Evolutionary conservation across 2,888 invertebrate species (phyloP), one percentile per base, ranked within the genome.

Genomic region (Heteromurus nitidus): DNA sequence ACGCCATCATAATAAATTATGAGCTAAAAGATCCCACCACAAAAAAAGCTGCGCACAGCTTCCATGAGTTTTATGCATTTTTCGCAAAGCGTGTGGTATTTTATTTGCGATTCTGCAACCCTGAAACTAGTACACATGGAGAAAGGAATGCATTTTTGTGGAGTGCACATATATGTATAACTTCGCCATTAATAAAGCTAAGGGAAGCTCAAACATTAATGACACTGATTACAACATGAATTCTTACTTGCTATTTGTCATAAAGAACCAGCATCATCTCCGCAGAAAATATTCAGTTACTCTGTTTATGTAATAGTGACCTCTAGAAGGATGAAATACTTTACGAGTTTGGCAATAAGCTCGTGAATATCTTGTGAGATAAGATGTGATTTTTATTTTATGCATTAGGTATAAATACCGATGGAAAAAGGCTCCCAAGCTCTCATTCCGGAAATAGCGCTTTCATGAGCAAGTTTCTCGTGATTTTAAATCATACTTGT

Each of bases 211-310:
- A n/a, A n/a, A n/a, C n/a, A n/a, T n/a, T n/a, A n/a, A n/a, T n/a
- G n/a, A n/a, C n/a, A n/a, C n/a, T n/a, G n/a, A n/a, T n/a, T n/a
- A n/a, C n/a, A n/a, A n/a, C n/a, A n/a, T n/a, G n/a, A n/a, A n/a
- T n/a, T n/a, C n/a, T n/a, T n/a, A n/a, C n/a, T n/a, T n/a, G n/a
- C n/a, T n/a, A n/a, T 36, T 9, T 36, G 36, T 36, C 36, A 36
- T 9, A 36, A 36, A 44, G n/a, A n/a, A 44, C 44, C 44, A 44
- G 44, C 44, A 44, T 44, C 44, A 44, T 44, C 44, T 44, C n/a
- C n/a, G 16, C 44, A 44, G 16, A 2, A 44, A 44, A n/a, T 36
- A n/a, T 44, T n/a, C 44, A n/a, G n/a, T n/a, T n/a, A n/a, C 44
- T 2, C 13, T 44, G 44, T 44, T 44, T 44, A 44, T n/a, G 44